Percentiles rank a stretch among this genome's conserved stretches.
phyloP scores from a whole-genome alignment of 2,797 vertebrate species.

The Rhynchotus rufescens region DNA sequence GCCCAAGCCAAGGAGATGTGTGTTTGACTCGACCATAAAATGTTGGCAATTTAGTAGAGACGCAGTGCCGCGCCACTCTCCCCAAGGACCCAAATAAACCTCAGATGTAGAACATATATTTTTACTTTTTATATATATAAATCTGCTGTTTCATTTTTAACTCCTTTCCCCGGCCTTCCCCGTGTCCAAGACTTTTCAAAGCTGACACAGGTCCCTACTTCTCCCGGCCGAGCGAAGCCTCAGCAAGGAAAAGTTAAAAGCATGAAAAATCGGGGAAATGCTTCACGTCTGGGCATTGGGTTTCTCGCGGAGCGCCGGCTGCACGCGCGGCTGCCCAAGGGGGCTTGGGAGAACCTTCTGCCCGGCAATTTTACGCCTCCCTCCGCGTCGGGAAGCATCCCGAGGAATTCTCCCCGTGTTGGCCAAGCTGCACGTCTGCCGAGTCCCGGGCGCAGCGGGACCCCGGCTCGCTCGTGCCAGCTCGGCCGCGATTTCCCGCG shows the following conservation, averaged over 20 bases:
- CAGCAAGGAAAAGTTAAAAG: slow-evolving; percentile 34
- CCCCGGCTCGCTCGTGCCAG: no score
- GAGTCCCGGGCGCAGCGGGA: background rate
- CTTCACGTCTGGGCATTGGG: slow-evolving; percentile 41
- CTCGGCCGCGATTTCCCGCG: background rate
- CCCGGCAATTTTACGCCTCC: slow-evolving; percentile 40
- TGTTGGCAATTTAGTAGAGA: slow-evolving; percentile 75
- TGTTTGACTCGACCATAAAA: slow-evolving; percentile 76
- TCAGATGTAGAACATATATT: slow-evolving; percentile 74
- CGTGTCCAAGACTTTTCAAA: background rate
- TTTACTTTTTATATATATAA: slow-evolving; percentile 68
- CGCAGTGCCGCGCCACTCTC: slow-evolving; percentile 70
- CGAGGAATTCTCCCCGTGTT: background rate
- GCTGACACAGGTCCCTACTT: slow-evolving; percentile 34
- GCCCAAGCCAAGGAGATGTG: slow-evolving; percentile 65
- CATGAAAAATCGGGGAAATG: slow-evolving; percentile 24
- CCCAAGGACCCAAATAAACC: slow-evolving; percentile 74
- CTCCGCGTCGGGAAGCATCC: background rate
- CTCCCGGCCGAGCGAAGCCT: background rate
- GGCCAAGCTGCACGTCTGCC: background rate
- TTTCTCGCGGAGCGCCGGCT: slow-evolving; percentile 30
- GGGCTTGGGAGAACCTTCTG: slow-evolving; percentile 31
- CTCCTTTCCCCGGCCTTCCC: slow-evolving; percentile 26
- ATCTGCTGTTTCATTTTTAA: slow-evolving; percentile 73
- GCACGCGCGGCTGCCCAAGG: background rate